phyloP scores from a whole-genome alignment of 2,888 invertebrate genomes.

The Cephus spinipes region DNA sequence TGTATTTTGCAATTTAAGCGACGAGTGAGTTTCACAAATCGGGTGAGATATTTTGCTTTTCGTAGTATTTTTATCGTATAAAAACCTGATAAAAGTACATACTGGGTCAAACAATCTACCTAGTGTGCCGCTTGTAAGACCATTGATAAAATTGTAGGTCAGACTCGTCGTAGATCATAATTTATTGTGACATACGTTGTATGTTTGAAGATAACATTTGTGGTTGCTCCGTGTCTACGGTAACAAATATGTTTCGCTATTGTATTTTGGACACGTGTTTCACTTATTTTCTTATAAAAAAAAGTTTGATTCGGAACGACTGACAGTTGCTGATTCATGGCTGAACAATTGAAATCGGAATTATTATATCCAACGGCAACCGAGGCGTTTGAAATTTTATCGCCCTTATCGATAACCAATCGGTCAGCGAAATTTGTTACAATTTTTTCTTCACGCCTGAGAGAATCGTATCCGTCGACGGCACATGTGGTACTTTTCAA shows the following conservation, averaged over 20 bases:
- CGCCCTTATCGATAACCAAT: constrained; percentile 2
- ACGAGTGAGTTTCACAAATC: neutral
- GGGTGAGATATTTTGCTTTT: no score
- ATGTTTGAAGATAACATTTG: neutral
- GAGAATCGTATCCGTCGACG: neutral
- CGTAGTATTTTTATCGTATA: neutral
- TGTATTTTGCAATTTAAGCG: neutral
- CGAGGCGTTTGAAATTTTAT: neutral
- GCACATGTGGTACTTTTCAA: neutral
- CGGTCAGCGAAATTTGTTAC: neutral
- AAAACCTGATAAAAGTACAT: neutral
- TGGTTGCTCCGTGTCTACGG: neutral
- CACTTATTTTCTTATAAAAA: neutral
- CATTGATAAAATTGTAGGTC: neutral
- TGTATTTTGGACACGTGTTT: neutral
- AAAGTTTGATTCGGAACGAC: neutral
- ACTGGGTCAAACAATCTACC: neutral
- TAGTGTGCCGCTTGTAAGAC: neutral
- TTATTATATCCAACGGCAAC: neutral
- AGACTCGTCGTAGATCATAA: neutral
- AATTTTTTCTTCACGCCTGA: neutral
- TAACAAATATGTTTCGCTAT: neutral
- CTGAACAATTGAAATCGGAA: neutral
- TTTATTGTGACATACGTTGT: neutral
- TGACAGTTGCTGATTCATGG: neutral